Percentiles rank a stretch among this genome's conserved stretches.
phyloP scores from a whole-genome alignment of 2,113 vertebrate species.

The Coracopsis vasa region DNA sequence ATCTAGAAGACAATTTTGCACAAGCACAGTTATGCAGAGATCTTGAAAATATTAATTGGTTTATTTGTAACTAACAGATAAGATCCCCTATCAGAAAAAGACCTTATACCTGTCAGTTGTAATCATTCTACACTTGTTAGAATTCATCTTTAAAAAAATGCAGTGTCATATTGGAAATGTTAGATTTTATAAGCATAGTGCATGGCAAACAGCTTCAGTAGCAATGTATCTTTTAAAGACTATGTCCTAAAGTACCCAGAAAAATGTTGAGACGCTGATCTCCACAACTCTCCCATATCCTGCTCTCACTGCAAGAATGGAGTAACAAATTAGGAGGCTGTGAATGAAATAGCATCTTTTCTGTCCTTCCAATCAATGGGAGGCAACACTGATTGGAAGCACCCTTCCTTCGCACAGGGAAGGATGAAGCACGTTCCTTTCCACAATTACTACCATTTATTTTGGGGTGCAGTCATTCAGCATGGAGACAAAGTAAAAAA shows the following conservation, averaged over 20 bases:
- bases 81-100: background rate
- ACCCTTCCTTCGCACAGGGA: background rate
- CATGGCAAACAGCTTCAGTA: background rate
- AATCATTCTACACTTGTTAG: background rate
- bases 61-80: background rate
- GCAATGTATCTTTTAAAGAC: background rate
- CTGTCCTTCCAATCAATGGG: background rate
- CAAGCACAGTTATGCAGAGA: background rate
- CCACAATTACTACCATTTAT: background rate
- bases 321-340: background rate
- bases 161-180: background rate
- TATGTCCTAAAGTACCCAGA: background rate
- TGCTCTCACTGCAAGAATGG: background rate
- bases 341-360: background rate
- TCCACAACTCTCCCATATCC: background rate
- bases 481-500: background rate
- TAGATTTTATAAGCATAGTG: background rate
- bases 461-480: background rate
- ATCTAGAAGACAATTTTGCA: background rate
- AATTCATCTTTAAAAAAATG: background rate
- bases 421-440: background rate
- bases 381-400: background rate
- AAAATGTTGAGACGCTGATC: background rate
- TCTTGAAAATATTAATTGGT: background rate
- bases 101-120: background rate